These are phyloP conservation scores for Rana temporaria DNA, from an alignment of 2,113 vertebrate genomes.

Conservation along the genomic window DNA sequence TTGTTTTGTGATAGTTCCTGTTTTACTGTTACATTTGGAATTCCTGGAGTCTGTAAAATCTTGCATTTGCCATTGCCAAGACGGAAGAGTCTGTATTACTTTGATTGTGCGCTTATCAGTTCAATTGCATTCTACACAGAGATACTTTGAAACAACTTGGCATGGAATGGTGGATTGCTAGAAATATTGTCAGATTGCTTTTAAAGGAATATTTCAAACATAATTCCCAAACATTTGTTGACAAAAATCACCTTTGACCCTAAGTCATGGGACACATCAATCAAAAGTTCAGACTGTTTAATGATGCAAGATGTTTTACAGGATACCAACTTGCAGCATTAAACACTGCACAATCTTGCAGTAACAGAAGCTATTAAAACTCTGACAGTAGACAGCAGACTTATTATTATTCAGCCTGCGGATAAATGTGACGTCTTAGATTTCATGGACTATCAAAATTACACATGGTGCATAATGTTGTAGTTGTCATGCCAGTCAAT, in stretches of 20 bases:
- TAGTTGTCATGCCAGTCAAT: neutral
- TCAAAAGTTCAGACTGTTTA: slow-evolving; percentile 13
- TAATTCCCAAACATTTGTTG: neutral
- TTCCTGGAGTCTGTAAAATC: too few species aligned
- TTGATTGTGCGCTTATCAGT: too few species aligned
- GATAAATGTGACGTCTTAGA: slow-evolving; percentile 21
- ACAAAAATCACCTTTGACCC: neutral
- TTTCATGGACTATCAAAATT: slow-evolving; percentile 19
- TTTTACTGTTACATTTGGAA: too few species aligned
- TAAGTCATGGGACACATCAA: neutral
- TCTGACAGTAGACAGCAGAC: slow-evolving; percentile 16
- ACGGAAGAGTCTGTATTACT: too few species aligned
- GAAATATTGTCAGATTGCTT: too few species aligned
- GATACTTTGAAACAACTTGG: too few species aligned
- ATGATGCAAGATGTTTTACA: slow-evolving; percentile 22
- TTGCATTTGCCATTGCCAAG: too few species aligned
- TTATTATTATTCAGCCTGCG: slow-evolving; percentile 24
- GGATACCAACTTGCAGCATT: slow-evolving; percentile 23
- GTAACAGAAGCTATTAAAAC: slow-evolving; percentile 25
- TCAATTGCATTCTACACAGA: too few species aligned
- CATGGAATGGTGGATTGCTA: too few species aligned
- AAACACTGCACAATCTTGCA: slow-evolving; percentile 11
- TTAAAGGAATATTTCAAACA: neutral
- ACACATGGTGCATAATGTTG: slow-evolving; percentile 15
- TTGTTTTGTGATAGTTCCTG: too few species aligned